Evolutionary conservation across 2,888 invertebrate species (phyloP).

Genomic region (Agapostemon virescens): DNA sequence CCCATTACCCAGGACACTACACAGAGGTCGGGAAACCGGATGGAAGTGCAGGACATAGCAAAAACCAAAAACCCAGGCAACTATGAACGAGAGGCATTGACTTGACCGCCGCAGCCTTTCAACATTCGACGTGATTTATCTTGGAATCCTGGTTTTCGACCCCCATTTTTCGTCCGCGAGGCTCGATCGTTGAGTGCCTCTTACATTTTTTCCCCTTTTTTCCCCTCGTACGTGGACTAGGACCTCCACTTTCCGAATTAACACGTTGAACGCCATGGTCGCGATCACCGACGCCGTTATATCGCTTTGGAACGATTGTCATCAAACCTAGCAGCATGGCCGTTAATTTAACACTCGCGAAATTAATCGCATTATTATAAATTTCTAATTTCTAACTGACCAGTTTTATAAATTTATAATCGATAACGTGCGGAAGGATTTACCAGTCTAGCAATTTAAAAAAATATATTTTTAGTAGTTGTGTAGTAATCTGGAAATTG

Average conservation of each 20-base stretch:
- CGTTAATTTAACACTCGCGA: too few relatives aligned
- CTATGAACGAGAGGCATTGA: constrained; percentile 77
- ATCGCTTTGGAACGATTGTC: too few relatives aligned
- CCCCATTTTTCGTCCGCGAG: constrained; percentile 67
- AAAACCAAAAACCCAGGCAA: constrained; percentile 77
- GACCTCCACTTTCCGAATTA: background rate
- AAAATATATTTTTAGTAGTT: too few relatives aligned
- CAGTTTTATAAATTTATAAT: too few relatives aligned
- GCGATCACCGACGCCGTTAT: too few relatives aligned
- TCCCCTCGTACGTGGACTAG: constrained; percentile 19
- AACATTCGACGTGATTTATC: constrained; percentile 73
- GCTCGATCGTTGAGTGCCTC: constrained; percentile 51
- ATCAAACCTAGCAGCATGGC: too few relatives aligned
- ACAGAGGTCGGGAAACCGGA: constrained; percentile 67
- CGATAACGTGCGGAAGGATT: too few relatives aligned
- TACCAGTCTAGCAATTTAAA: too few relatives aligned
- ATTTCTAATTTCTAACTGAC: too few relatives aligned
- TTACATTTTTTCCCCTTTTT: constrained; percentile 29
- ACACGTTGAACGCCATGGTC: too few relatives aligned
- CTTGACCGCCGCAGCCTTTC: constrained; percentile 74
- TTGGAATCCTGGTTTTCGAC: constrained; percentile 69
- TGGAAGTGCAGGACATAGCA: constrained; percentile 64
- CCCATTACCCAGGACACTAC: constrained; percentile 76
- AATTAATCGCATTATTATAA: too few relatives aligned
- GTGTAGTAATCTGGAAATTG: too few relatives aligned